These are phyloP conservation scores for Lasioglossum vierecki DNA, from an alignment of 2,888 invertebrate genomes.

Conservation along the genomic window DNA sequence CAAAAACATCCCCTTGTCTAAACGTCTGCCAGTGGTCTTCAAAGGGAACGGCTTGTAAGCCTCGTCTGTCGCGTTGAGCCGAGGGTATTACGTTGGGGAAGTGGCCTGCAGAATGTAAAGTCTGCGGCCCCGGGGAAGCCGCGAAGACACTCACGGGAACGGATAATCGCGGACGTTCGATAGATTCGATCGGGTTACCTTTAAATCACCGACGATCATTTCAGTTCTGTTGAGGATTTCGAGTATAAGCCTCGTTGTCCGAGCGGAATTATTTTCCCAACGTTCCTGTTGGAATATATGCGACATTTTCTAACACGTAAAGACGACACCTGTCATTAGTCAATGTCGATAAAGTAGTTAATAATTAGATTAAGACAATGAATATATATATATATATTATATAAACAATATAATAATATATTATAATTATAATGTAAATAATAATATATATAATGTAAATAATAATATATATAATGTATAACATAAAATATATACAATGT, in stretches of 20 bases:
- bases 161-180: not conserved
- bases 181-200: slow-evolving; percentile 6
- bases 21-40: slow-evolving; percentile 56
- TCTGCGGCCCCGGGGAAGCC: slow-evolving; percentile 14
- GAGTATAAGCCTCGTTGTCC: not conserved
- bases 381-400: too few species aligned
- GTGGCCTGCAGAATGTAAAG: slow-evolving; percentile 51
- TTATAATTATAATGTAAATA: too few species aligned
- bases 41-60: slow-evolving; percentile 46
- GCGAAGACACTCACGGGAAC: not conserved
- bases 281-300: too few species aligned
- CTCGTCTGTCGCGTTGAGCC: slow-evolving; percentile 36
- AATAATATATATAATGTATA: too few species aligned
- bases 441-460: too few species aligned
- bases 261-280: not conserved
- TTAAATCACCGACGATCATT: not conserved
- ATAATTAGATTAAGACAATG: too few species aligned
- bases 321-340: too few species aligned
- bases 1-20: slow-evolving; percentile 59
- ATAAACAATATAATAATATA: too few species aligned
- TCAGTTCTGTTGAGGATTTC: not conserved
- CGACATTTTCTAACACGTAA: too few species aligned
- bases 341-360: too few species aligned
- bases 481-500: too few species aligned
- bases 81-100: slow-evolving; percentile 54